phyloP scores from a whole-genome alignment of 2,888 invertebrate genomes.

The Xylocampa areola region DNA sequence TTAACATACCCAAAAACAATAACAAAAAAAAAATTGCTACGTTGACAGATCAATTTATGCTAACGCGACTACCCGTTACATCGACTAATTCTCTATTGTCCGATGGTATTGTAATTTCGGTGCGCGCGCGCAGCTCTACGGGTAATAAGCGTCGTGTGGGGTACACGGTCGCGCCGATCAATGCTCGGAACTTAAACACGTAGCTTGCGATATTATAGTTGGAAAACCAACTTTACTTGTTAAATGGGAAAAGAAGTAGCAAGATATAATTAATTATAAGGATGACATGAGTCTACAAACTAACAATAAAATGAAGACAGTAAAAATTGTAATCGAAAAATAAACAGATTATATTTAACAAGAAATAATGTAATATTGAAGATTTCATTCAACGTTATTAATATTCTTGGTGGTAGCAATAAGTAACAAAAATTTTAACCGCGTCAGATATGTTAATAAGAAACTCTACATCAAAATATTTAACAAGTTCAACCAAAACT shows the following conservation, averaged over 20 bases:
- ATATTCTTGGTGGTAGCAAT: too few species aligned
- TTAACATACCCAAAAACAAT: too few species aligned
- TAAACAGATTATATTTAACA: too few species aligned
- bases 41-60: neutral
- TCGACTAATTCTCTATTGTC: slow-evolving; percentile 37
- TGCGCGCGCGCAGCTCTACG: slow-evolving; percentile 40
- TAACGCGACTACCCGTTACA: slow-evolving; percentile 3
- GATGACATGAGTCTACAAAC: too few species aligned
- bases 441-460: too few species aligned
- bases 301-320: too few species aligned
- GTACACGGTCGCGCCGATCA: slow-evolving; percentile 49
- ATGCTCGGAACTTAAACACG: slow-evolving; percentile 20
- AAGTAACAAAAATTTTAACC: too few species aligned
- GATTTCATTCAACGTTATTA: too few species aligned
- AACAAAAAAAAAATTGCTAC: neutral
- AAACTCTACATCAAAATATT: slow-evolving; percentile 38
- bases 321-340: too few species aligned
- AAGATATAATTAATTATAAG: too few species aligned
- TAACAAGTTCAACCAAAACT: slow-evolving; percentile 33
- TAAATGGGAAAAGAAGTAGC: too few species aligned
- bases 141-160: slow-evolving; percentile 53
- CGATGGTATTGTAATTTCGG: slow-evolving; percentile 26
- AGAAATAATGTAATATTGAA: too few species aligned
- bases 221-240: slow-evolving; percentile 17
- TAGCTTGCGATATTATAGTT: slow-evolving; percentile 43